These are phyloP conservation scores for Mercenaria mercenaria DNA, from an alignment of 1,140 invertebrate species.

Conservation along the genomic window DNA sequence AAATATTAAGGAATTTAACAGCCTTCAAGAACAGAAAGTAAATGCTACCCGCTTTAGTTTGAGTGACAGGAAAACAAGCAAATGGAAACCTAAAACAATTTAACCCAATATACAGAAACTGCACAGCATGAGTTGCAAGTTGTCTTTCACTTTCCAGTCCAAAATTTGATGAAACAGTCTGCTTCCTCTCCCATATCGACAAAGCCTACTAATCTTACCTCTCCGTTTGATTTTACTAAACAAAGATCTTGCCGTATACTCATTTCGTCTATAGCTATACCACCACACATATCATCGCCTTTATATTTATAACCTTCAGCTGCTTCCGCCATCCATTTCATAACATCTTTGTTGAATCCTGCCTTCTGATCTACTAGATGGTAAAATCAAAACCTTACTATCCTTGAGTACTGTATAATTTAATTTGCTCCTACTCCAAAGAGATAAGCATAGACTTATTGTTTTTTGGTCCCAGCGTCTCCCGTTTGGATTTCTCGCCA, in stretches of 20 bases:
- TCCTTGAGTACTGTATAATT: background rate
- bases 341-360: constrained; percentile 7
- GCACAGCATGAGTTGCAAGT: background rate
- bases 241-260: constrained; percentile 13
- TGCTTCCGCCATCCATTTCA: background rate
- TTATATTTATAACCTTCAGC: background rate
- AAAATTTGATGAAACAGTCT: background rate
- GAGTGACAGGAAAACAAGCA: background rate
- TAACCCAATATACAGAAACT: background rate
- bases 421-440: background rate
- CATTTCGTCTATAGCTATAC: constrained; percentile 13
- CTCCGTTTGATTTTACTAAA: background rate
- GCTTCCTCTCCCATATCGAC: constrained; percentile 10
- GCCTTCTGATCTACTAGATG: background rate
- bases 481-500: background rate
- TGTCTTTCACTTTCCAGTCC: background rate
- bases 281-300: background rate
- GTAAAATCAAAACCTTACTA: background rate
- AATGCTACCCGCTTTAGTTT: background rate
- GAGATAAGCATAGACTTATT: background rate
- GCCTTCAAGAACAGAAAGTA: background rate
- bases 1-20: background rate
- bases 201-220: constrained; percentile 6
- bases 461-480: constrained; percentile 1
- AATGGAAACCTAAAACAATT: constrained; percentile 21